Evolutionary conservation across 2,888 invertebrate species (phyloP).

Genomic region (Caenorhabditis sinica): DNA sequence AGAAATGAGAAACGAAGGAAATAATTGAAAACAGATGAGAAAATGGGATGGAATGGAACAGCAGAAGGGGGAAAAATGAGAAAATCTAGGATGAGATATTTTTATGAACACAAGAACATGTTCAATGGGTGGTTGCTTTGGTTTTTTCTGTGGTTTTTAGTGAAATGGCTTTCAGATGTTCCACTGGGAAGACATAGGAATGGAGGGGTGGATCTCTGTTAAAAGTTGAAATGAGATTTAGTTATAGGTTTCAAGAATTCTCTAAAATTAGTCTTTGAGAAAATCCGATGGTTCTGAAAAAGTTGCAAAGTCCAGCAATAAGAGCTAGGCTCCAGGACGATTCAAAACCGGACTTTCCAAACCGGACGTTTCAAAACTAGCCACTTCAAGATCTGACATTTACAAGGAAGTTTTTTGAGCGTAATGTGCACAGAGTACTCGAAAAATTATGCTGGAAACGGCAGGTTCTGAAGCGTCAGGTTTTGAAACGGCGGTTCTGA

Average conservation of each 20-base stretch:
- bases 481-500: too few relatives aligned
- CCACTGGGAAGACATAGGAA: neutral
- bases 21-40: slow-evolving; percentile 52
- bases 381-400: neutral
- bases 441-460: too few relatives aligned
- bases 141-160: neutral
- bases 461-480: too few relatives aligned
- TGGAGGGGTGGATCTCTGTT: too few relatives aligned
- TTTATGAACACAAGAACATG: slow-evolving; percentile 31
- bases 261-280: too few relatives aligned
- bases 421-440: neutral
- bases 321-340: too few relatives aligned
- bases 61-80: neutral
- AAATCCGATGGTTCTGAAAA: too few relatives aligned
- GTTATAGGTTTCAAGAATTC: too few relatives aligned
- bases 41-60: neutral
- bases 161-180: slow-evolving; percentile 32
- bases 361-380: too few relatives aligned
- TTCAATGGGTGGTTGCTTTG: slow-evolving; percentile 29
- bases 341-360: too few relatives aligned
- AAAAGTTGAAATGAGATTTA: too few relatives aligned
- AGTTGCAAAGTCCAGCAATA: too few relatives aligned
- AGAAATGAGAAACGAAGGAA: neutral
- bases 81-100: slow-evolving; percentile 7
- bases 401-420: neutral